Conservation (phyloP, 2,888 invertebrate genomes). For the Athetis lepigone region DNA sequence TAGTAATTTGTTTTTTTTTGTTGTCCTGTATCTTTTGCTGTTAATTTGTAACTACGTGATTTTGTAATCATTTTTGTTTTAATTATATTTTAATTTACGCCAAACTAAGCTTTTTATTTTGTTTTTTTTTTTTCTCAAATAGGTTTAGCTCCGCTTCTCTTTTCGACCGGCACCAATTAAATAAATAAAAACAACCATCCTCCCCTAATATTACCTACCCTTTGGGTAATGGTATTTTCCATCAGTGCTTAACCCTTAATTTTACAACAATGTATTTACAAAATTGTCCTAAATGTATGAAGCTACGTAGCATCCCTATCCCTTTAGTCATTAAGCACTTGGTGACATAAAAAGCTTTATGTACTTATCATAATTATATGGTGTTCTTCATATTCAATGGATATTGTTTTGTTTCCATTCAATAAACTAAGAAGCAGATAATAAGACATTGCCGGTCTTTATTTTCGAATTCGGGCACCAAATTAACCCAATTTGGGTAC, state of each 20-base stretch:
- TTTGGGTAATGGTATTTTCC: neutral
- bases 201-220: neutral
- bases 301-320: too few species aligned
- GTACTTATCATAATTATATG: too few species aligned
- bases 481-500: too few species aligned
- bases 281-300: neutral
- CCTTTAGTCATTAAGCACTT: too few species aligned
- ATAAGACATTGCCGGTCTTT: too few species aligned
- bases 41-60: conserved; percentile 44
- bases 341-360: too few species aligned
- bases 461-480: too few species aligned
- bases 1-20: conserved; percentile 28
- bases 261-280: neutral
- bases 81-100: conserved; percentile 60
- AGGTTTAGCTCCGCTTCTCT: neutral
- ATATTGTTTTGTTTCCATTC: too few species aligned
- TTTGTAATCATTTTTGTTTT: conserved; percentile 55
- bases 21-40: conserved; percentile 36
- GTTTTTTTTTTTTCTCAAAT: conserved; percentile 4
- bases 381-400: too few species aligned
- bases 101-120: conserved; percentile 61
- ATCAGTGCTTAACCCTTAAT: neutral
- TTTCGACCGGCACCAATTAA: neutral
- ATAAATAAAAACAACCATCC: neutral
- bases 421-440: too few species aligned